Evolutionary conservation across 2,113 vertebrate species (phyloP).

Genomic region (Megaptera novaeangliae): DNA sequence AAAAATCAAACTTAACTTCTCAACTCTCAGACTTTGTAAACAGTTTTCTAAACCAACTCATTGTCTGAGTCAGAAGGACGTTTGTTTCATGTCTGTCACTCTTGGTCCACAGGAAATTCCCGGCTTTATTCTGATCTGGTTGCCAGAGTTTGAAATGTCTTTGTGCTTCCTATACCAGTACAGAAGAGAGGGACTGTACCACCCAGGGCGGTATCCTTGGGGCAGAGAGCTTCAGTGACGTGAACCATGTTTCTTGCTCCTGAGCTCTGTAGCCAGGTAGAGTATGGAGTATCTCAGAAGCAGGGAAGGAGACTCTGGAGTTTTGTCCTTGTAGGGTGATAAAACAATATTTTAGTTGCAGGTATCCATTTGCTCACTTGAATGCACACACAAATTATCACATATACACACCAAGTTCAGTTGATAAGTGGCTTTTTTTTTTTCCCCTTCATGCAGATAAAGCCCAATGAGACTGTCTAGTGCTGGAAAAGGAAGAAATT

Average conservation of each 20-base stretch:
- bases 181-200: neutral
- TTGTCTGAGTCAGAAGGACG: neutral
- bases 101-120: neutral
- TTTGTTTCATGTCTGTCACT: neutral
- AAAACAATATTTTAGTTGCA: neutral
- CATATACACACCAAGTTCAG: neutral
- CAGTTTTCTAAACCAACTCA: neutral
- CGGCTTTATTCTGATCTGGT: neutral
- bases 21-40: neutral
- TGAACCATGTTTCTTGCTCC: neutral
- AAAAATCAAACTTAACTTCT: neutral
- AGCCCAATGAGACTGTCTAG: neutral
- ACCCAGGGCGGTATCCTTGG: neutral
- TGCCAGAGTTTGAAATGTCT: neutral
- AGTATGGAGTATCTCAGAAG: neutral
- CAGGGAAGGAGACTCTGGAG: neutral
- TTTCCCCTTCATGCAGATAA: neutral
- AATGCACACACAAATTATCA: neutral
- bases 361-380: neutral
- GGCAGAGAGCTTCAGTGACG: neutral
- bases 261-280: neutral
- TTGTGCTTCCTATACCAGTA: neutral
- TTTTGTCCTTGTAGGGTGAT: neutral
- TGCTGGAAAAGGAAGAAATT: neutral
- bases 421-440: neutral